These are phyloP conservation scores for Tipula unca DNA, from an alignment of 2,888 invertebrate genomes.

Conservation along the genomic window DNA sequence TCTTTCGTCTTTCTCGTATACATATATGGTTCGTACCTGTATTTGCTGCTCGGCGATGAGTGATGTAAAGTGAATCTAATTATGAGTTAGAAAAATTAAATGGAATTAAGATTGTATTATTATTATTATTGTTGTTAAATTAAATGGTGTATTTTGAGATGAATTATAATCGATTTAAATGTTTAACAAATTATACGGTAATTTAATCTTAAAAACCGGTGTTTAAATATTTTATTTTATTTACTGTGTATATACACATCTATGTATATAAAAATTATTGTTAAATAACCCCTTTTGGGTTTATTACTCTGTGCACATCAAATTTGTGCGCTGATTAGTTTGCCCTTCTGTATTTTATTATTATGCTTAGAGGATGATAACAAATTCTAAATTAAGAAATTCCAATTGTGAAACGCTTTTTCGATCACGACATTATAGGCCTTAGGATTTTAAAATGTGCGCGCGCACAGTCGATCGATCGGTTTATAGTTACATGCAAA, in stretches of 20 bases:
- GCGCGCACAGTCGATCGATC: neutral
- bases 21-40: neutral
- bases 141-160: neutral
- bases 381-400: neutral
- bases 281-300: neutral
- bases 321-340: neutral
- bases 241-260: neutral
- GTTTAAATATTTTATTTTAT: neutral
- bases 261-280: neutral
- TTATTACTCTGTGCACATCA: neutral
- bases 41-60: neutral
- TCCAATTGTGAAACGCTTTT: neutral
- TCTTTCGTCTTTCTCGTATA: neutral
- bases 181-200: neutral
- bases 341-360: neutral
- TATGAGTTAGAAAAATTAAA: conserved; percentile 14
- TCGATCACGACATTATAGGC: neutral
- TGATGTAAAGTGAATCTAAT: conserved; percentile 14
- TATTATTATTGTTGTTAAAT: neutral
- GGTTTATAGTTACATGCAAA: neutral
- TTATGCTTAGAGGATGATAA: neutral
- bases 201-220: neutral
- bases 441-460: neutral
- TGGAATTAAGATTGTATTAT: neutral
- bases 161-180: neutral